Percentiles rank a stretch among this genome's conserved stretches.
Evolutionary conservation across 2,113 vertebrate genomes (phyloP).

Genomic region (Lycocorax pyrrhopterus): DNA sequence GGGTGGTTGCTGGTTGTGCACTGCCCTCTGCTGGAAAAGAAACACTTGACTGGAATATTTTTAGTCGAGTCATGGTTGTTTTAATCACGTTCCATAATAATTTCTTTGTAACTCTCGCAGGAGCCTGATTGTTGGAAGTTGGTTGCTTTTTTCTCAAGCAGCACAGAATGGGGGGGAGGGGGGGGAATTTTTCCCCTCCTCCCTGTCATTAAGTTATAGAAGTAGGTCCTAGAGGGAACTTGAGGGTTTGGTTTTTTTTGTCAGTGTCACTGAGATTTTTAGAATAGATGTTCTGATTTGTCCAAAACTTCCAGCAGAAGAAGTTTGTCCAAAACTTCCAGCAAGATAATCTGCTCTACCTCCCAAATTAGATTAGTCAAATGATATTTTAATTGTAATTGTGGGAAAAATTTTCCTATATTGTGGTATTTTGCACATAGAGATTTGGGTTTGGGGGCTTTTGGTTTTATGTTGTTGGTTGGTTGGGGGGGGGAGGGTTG

Average conservation of each 20-base stretch:
- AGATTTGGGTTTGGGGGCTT: background rate
- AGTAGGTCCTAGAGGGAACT: background rate
- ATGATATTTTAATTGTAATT: background rate
- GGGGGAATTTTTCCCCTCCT: background rate
- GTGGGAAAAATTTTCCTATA: background rate
- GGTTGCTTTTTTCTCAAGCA: background rate
- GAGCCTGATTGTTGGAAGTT: background rate
- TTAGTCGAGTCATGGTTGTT: background rate
- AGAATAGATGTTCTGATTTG: background rate
- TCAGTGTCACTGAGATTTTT: background rate
- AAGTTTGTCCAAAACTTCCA: background rate
- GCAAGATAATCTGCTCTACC: background rate
- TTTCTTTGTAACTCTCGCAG: background rate
- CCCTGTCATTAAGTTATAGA: background rate
- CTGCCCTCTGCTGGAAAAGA: slow-evolving; percentile 65
- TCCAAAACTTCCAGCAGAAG: background rate
- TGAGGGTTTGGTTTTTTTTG: background rate
- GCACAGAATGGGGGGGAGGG: background rate
- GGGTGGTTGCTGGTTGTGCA: slow-evolving; percentile 19
- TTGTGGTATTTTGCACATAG: background rate
- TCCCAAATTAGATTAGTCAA: background rate
- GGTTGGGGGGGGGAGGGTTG: rapidly evolving
- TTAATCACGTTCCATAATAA: background rate
- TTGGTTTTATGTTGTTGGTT: background rate
- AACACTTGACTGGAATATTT: background rate